Base-by-base conservation (phyloP, 2,888 invertebrate species). In the Eupithecia exiguata region DNA sequence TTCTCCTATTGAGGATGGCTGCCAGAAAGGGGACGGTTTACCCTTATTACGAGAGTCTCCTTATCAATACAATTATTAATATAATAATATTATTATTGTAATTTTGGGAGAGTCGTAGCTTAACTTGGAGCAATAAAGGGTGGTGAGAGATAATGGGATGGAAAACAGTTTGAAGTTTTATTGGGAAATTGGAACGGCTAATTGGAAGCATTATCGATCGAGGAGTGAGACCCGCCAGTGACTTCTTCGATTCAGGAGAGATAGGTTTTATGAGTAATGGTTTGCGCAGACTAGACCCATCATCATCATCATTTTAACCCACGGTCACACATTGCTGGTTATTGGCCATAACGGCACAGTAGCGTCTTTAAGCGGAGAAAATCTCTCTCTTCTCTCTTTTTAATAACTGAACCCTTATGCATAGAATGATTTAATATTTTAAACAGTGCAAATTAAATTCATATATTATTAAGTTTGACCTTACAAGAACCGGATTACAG, bases 41-140 rank as follows among this genome's bases (percentile, higher is more conserved):
- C 94, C 94, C 94, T 94, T 94, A 94, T 94, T 94, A 94, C 93
- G 93, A 93, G 94, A 93, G 93, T 92, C 94, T 94, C 94, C 94
- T 94, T 94, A 94, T 94, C 94, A 94, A 94, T 94, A 94, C 94
- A 94, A 94, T 94, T 94, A 94, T 94, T 94, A 94, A 94, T 94
- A 93, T 94, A 94, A 94, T 94, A 94, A 94, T 94, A 94, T 94
- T 94, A 94, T 94, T 94, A 94, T 94, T 94, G 93, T 93, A 93
- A 94, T 94, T 94, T 93, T 86, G 90, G 91, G 89, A 91, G 90
- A 92, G 88, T 88, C 91, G 91, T 90, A 90, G 93, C 93, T 94
- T 94, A 94, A 94, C 93, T 94, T 93, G 84, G 90, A 89, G 92
- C 90, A 92, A 93, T 93, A 94, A 93, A 93, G 94, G 94, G 94